Evolutionary conservation across 2,113 vertebrate genomes (phyloP), one percentile per base, ranked within the genome.

Genomic region (Canis aureus): DNA sequence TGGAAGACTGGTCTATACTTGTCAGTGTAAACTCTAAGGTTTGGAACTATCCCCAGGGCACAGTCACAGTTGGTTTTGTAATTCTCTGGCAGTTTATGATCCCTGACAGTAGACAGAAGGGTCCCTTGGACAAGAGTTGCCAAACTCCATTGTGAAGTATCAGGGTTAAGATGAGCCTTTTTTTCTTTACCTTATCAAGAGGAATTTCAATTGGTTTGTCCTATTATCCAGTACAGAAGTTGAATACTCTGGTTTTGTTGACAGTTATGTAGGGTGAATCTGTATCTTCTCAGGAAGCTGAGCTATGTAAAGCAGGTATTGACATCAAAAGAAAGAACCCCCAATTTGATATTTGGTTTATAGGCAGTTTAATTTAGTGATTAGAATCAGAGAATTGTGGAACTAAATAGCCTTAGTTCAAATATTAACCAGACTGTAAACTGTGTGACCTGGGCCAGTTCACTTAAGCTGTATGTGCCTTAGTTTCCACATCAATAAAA

Each of bases 401-500:
- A 96, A 59, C 59, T 82, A 51, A 19, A 19, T 27, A 57, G 32
- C 43, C 71, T 67, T 90, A 66, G 25, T 73, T 96, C 27, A 92
- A 43, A 51, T 92, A 73, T 20, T 86, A 69, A 32, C 22, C 89
- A 49, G 86, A 43, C 8, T 29, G 16, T 62, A 64, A 78, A 7
- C 22, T 92, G n/a, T 69, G 27, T 53, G 35, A 91, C 2, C 5
- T 80, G 84, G 49, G 29, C 13, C 15, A 91, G 32, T 66, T 78
- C 76, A 94, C 6, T n/a, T 78, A 74, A 81, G 10, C 12, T 66
- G 11, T 90, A 32, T 82, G 25, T 84, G 8, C 19, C n/a, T 89
- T 81, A 73, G 5, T 84, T 85, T 96, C 17, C 12, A 91, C 13
- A n/a, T 90, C 2, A n/a, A 84, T 88, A 71, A 95, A 88, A 60